Evolutionary conservation across 2,888 invertebrate species (phyloP).

Genomic region (Deroplatys truncata): DNA sequence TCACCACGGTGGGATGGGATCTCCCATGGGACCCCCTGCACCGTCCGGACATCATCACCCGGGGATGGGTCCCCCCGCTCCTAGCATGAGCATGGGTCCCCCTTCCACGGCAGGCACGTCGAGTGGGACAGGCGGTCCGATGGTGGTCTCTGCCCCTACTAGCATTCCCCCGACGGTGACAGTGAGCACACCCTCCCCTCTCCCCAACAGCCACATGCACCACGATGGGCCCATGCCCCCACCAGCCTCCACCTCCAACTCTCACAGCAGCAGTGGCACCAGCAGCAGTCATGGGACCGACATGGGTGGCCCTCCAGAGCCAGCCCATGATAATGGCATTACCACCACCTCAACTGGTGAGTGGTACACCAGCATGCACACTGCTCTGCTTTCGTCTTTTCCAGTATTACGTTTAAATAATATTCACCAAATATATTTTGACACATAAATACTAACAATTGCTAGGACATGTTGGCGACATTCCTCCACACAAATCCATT

Average conservation of each 20-base stretch:
- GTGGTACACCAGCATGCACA: neutral
- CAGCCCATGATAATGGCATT: constrained; percentile 53
- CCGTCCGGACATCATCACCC: constrained; percentile 42
- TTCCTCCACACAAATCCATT: too few relatives aligned
- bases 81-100: constrained; percentile 52
- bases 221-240: constrained; percentile 51
- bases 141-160: constrained; percentile 40
- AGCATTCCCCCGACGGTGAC: constrained; percentile 38
- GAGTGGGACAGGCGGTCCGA: constrained; percentile 53
- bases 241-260: constrained; percentile 37
- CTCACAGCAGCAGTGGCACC: constrained; percentile 34
- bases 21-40: constrained; percentile 52
- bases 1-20: constrained; percentile 28
- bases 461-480: too few relatives aligned
- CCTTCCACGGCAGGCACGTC: constrained; percentile 55
- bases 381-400: too few relatives aligned
- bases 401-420: too few relatives aligned
- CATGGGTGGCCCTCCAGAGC: constrained; percentile 41
- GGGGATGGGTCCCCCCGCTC: constrained; percentile 56
- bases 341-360: constrained; percentile 54
- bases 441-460: too few relatives aligned
- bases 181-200: constrained; percentile 23
- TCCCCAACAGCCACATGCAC: constrained; percentile 41
- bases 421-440: too few relatives aligned
- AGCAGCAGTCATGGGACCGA: constrained; percentile 39